A percentile compares a stretch with the other conserved stretches of the same genome.
phyloP scores from a whole-genome alignment of 2,797 vertebrate genomes.

The Pantherophis vulpinus region DNA sequence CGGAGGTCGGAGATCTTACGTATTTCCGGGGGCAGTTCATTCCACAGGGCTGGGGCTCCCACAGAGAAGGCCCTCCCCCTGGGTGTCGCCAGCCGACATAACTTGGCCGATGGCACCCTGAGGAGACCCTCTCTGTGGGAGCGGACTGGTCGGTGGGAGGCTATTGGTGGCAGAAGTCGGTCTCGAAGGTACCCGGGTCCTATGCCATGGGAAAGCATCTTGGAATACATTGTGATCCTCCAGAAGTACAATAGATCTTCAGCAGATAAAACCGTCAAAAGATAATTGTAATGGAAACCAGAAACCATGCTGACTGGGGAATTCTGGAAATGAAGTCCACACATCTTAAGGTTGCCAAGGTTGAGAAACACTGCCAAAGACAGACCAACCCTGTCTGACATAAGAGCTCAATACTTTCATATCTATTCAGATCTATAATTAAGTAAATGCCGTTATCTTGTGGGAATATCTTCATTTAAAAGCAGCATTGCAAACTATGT shows the following conservation, averaged over 20 bases:
- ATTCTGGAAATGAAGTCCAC: background rate
- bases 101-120: too few relatives aligned
- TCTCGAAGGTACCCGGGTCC: too few relatives aligned
- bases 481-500: background rate
- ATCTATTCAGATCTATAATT: background rate
- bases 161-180: too few relatives aligned
- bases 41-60: too few relatives aligned
- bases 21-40: too few relatives aligned
- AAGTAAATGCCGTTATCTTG: background rate
- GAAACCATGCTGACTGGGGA: background rate
- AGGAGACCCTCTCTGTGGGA: too few relatives aligned
- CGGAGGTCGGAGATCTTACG: too few relatives aligned
- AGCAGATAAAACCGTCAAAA: background rate
- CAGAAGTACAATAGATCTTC: background rate
- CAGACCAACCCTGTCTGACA: background rate
- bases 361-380: background rate
- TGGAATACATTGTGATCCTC: background rate
- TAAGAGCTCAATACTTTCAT: background rate
- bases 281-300: background rate
- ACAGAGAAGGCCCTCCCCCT: too few relatives aligned
- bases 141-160: too few relatives aligned
- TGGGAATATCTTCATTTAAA: background rate
- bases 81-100: too few relatives aligned
- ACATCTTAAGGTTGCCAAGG: background rate
- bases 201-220: background rate